Conservation (phyloP, 2,888 invertebrate species). For the Allophyes oxyacanthae region DNA sequence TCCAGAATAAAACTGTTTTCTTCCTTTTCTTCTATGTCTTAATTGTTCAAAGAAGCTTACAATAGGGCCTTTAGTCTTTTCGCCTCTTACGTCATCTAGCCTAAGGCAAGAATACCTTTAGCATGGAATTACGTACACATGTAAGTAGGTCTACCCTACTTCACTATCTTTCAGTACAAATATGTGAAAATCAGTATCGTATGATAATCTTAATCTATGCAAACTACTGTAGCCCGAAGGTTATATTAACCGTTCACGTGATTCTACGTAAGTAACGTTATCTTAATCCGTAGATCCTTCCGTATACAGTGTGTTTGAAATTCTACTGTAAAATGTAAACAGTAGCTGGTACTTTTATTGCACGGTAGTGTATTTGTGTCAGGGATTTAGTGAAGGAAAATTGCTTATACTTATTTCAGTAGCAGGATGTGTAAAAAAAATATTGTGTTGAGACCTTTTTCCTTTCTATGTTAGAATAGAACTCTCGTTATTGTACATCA, state of each 20-base stretch:
- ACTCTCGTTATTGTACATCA: no score
- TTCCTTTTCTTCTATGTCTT: no score
- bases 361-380: slow-evolving; percentile 36
- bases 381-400: slow-evolving; percentile 18
- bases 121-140: no score
- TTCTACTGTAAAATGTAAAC: slow-evolving; percentile 26
- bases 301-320: slow-evolving; percentile 34
- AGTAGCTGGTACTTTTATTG: slow-evolving; percentile 23
- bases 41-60: no score
- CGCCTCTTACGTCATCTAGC: no score
- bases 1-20: no score
- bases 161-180: slow-evolving; percentile 32
- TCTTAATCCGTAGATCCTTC: slow-evolving; percentile 40
- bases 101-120: no score
- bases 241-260: slow-evolving; percentile 43
- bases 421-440: no score
- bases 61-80: no score
- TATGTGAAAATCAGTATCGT: slow-evolving; percentile 45
- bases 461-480: background rate
- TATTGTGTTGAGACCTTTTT: background rate
- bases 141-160: slow-evolving; percentile 9
- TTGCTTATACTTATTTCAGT: background rate
- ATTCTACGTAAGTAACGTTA: slow-evolving; percentile 39
- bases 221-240: slow-evolving; percentile 39
- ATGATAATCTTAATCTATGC: slow-evolving; percentile 48